phyloP scores from a whole-genome alignment of 1,140 invertebrate genomes.

The Orius insidiosus region DNA sequence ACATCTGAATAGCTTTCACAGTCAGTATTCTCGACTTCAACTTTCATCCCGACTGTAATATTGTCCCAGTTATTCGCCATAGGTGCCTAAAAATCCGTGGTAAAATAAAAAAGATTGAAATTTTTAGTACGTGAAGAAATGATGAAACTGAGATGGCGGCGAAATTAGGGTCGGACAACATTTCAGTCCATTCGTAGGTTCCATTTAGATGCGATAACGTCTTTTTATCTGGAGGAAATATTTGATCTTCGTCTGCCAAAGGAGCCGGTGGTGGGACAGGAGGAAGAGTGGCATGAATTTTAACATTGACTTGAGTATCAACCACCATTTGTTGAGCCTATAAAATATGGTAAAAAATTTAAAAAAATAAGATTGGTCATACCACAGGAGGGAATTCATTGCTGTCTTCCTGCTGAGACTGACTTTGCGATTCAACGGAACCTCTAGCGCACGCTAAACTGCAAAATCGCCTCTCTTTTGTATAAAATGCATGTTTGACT shows the following conservation, averaged over 20 bases:
- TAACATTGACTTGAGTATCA: slow-evolving; percentile 11
- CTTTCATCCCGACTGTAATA: slow-evolving; percentile 85
- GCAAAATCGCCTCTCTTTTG: slow-evolving; percentile 62
- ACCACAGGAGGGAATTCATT: neutral
- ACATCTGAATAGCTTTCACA: slow-evolving; percentile 59
- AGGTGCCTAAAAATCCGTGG: slow-evolving; percentile 45
- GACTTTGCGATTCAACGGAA: slow-evolving; percentile 23
- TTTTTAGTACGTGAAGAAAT: slow-evolving; percentile 55
- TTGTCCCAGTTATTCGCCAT: slow-evolving; percentile 85
- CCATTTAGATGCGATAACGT: slow-evolving; percentile 40
- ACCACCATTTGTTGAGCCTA: slow-evolving; percentile 12
- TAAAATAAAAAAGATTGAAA: slow-evolving; percentile 1
- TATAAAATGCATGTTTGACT: slow-evolving; percentile 78
- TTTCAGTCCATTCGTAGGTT: slow-evolving; percentile 66
- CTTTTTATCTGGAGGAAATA: slow-evolving; percentile 25
- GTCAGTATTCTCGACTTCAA: slow-evolving; percentile 85
- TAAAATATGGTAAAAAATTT: too few species aligned
- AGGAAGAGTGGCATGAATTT: slow-evolving; percentile 10
- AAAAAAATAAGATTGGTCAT: neutral
- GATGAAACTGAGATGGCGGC: slow-evolving; percentile 72
- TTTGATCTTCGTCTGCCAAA: slow-evolving; percentile 13
- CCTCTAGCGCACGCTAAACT: slow-evolving; percentile 54
- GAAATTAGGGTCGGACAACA: slow-evolving; percentile 57
- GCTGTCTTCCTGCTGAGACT: neutral
- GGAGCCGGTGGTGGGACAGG: slow-evolving; percentile 15